Conservation (phyloP, 2,888 invertebrate species). For the Eupithecia subfuscata region DNA sequence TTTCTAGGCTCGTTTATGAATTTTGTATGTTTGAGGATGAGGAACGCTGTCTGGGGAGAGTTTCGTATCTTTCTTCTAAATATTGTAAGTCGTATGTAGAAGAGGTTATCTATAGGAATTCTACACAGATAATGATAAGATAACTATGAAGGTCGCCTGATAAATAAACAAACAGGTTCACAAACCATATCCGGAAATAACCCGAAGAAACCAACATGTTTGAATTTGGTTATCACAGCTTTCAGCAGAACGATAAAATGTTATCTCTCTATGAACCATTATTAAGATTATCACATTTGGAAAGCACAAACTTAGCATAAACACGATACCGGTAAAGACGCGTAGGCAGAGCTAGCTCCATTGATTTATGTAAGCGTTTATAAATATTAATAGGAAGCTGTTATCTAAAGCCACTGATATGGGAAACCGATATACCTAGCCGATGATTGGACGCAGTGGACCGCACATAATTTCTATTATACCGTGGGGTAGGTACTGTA, state of each 20-base stretch:
- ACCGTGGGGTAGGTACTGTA: conserved; percentile 20
- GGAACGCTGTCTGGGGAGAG: conserved; percentile 6
- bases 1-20: conserved; percentile 18
- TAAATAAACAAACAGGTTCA: not conserved
- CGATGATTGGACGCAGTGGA: conserved; percentile 52
- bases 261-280: not conserved
- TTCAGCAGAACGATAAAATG: not conserved
- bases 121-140: not conserved
- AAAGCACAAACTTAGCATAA: conserved; percentile 15
- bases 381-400: conserved; percentile 43
- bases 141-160: not conserved
- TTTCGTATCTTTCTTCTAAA: not conserved
- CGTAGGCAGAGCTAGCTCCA: conserved; percentile 28
- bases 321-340: conserved; percentile 10
- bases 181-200: not conserved
- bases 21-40: conserved; percentile 16
- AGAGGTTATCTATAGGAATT: not conserved
- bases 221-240: not conserved
- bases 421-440: conserved; percentile 37
- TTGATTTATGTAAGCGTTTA: conserved; percentile 32
- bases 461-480: conserved; percentile 48
- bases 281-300: conserved; percentile 8
- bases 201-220: not conserved
- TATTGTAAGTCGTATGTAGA: not conserved
- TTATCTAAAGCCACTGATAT: conserved; percentile 31